Evolutionary conservation across 2,888 invertebrate species (phyloP), one percentile per base, ranked within the genome.

Genomic region (Tanypteryx hageni): DNA sequence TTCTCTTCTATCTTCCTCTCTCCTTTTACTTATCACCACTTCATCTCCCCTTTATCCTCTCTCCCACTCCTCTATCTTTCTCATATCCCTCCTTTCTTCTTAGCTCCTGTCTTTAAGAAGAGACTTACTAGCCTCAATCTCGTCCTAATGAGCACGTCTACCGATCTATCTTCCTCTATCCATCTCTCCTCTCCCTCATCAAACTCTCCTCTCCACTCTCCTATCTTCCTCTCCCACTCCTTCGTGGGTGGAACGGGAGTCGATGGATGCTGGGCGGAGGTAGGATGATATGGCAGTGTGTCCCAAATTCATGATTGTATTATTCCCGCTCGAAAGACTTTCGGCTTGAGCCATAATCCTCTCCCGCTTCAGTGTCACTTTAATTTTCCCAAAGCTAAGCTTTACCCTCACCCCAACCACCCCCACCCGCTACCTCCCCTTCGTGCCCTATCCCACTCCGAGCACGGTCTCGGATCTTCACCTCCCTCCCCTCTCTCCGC

Each of bases 351-450:
- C 81, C 86, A 83, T 68, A 58, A 82, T 92, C 93, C 93, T 93
- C 86, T 86, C 93, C 93, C 93, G 94, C 93, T 93, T 93, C 93
- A 94, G 93, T 94, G 94, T 94, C 93, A 93, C 93, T 94, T 93
- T 94, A 94, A 94, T 94, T 94, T 94, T 93, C 92, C 93, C 93
- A 76, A 92, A 93, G 93, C 64, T 18, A 89, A 89, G 89, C 64
- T 89, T 64, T 64, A 22, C 31, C 14, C 64, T 10, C 68, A 13
- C 83, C 10, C 83, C 16, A 27, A 22, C 89, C 1, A n/a, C 9
- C 64, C 89, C 5, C 89, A 10, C 89, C 31, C 44, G 44, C 58
- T 89, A 44, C 13, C 68, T 44, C 89, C 61, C 89, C 31, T 18
- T 31, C 64, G 59, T 86, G 59, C 86, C 59, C 59, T 86, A 86